Conservation (phyloP, 2,797 vertebrate species). For the Danionella dracula region DNA sequence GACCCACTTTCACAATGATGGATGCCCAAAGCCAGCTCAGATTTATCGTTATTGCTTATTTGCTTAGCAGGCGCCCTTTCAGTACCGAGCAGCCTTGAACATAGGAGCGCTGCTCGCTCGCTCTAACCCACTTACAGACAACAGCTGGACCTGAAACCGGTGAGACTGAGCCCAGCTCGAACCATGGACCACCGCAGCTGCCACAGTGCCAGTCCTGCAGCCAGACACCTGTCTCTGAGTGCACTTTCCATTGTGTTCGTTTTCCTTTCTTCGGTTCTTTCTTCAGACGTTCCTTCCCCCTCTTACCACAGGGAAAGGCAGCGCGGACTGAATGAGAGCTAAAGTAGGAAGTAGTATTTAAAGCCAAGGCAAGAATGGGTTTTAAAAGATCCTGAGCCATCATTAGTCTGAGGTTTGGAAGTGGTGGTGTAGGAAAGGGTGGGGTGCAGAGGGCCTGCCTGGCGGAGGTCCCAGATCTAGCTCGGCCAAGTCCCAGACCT, state of each 20-base stretch:
- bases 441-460: conserved; percentile 56
- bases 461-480: conserved; percentile 53
- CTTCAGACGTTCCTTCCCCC: not conserved
- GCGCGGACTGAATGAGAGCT: not conserved
- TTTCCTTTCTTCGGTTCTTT: not conserved
- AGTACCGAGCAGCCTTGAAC: conserved; percentile 24
- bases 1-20: conserved; percentile 71
- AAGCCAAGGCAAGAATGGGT: conserved; percentile 15
- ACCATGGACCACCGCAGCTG: not conserved
- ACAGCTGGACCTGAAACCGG: conserved; percentile 25
- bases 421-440: conserved; percentile 51
- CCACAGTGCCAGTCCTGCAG: not conserved
- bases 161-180: no score
- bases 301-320: not conserved
- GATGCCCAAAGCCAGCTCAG: conserved; percentile 65
- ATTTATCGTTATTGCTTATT: conserved; percentile 66
- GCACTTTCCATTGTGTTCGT: not conserved
- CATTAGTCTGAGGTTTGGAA: conserved; percentile 70
- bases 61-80: conserved; percentile 64
- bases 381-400: conserved; percentile 60
- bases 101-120: conserved; percentile 18
- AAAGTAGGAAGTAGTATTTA: conserved; percentile 40
- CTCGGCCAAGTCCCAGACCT: conserved; percentile 65
- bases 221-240: conserved; percentile 16
- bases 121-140: conserved; percentile 38